Evolutionary conservation across 2,888 invertebrate species (phyloP).

Genomic region (Euproctis similis): DNA sequence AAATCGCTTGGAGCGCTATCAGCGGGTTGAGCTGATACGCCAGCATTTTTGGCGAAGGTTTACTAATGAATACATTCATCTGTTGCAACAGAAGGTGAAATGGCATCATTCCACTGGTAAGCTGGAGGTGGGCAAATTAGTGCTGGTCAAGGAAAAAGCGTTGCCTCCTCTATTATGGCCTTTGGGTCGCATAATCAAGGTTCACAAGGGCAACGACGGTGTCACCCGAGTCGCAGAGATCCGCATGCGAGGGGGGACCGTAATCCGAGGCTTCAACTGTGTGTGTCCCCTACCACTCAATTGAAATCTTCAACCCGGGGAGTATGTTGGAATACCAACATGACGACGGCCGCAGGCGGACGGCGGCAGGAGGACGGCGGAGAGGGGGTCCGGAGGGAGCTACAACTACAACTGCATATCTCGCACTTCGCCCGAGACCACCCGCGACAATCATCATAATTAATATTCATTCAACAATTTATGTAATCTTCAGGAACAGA

Average conservation of each 20-base stretch:
- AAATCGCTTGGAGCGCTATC: constrained; percentile 1
- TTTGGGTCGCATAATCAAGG: constrained; percentile 4
- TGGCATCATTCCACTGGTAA: neutral
- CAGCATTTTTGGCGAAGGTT: constrained; percentile 4
- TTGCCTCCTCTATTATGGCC: constrained; percentile 7
- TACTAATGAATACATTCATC: constrained; percentile 2
- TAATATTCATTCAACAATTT: too few species aligned
- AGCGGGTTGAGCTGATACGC: constrained; percentile 1
- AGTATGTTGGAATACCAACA: too few species aligned
- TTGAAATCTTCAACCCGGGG: too few species aligned
- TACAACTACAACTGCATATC: too few species aligned
- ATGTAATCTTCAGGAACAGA: too few species aligned
- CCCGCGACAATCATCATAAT: too few species aligned
- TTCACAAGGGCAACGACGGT: constrained; percentile 6
- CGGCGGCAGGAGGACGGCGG: too few species aligned
- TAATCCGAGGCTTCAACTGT: neutral
- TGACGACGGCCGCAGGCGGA: too few species aligned
- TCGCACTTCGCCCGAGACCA: too few species aligned
- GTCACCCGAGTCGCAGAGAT: constrained; percentile 5
- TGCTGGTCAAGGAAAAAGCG: constrained; percentile 4
- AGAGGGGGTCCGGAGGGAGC: too few species aligned
- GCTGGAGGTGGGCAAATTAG: neutral
- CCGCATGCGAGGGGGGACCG: neutral
- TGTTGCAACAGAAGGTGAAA: constrained; percentile 1
- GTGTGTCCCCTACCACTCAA: neutral